phyloP scores from a whole-genome alignment of 2,797 vertebrate species.

The Chloroceryle inda region DNA sequence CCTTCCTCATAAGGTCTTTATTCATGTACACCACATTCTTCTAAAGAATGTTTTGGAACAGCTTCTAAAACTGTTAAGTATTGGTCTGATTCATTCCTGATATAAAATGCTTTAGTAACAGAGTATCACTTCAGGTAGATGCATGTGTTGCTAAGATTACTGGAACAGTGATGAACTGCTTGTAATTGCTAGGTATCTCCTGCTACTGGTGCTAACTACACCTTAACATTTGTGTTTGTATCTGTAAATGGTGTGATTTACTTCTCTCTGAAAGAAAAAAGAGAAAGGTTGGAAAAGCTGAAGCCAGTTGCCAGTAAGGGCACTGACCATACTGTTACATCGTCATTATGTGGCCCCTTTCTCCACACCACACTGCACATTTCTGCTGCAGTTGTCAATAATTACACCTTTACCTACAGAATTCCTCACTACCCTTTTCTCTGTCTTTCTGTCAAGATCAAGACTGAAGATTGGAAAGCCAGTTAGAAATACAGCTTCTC shows the following conservation, averaged over 20 bases:
- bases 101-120: slow-evolving; percentile 28
- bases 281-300: too few relatives aligned
- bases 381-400: neutral
- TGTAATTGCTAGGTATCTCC: neutral
- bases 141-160: neutral
- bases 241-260: neutral
- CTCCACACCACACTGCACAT: neutral
- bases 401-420: neutral
- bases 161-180: neutral
- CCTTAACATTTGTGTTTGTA: neutral
- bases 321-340: neutral
- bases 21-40: neutral
- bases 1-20: neutral
- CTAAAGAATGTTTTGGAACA: neutral
- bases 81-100: neutral
- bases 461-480: neutral
- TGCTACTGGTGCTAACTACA: neutral
- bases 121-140: neutral
- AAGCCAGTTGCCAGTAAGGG: too few relatives aligned
- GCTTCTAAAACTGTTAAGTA: neutral
- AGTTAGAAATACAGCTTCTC: neutral
- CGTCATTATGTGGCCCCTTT: neutral
- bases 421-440: neutral
- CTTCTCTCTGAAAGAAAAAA: too few relatives aligned
- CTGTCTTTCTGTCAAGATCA: neutral